Percentiles rank a stretch among this genome's conserved stretches.
These are phyloP conservation scores for Aphidius ervi DNA, from an alignment of 1,140 invertebrate genomes.

Conservation along the genomic window DNA sequence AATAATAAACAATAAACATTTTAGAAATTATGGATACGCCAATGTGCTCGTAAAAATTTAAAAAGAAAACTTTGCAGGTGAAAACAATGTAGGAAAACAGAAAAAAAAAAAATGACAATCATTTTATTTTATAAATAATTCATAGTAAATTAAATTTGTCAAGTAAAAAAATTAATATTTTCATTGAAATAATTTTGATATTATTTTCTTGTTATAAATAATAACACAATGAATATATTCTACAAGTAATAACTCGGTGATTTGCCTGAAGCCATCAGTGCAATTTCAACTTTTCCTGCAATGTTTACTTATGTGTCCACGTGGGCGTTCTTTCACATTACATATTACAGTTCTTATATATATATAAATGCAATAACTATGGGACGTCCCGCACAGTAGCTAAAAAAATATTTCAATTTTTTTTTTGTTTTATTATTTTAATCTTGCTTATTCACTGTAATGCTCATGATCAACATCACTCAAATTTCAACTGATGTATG, in stretches of 20 bases:
- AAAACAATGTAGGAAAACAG: too few species aligned
- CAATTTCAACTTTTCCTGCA: conserved; percentile 21
- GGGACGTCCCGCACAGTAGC: conserved; percentile 22
- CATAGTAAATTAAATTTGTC: too few species aligned
- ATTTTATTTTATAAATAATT: too few species aligned
- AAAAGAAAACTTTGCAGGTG: too few species aligned
- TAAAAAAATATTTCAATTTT: too few species aligned
- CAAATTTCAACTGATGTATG: conserved; percentile 13
- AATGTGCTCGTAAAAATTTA: too few species aligned
- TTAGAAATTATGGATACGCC: too few species aligned
- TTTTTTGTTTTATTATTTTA: neutral
- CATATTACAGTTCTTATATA: conserved; percentile 14
- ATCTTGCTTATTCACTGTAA: neutral
- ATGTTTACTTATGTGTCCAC: conserved; percentile 21
- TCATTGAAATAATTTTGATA: neutral
- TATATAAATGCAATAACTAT: conserved; percentile 21
- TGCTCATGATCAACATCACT: neutral
- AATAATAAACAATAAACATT: too few species aligned
- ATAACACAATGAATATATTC: too few species aligned
- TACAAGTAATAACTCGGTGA: too few species aligned
- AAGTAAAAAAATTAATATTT: too few species aligned
- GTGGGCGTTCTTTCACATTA: conserved; percentile 21
- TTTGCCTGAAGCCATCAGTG: conserved; percentile 16
- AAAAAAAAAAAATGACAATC: too few species aligned
- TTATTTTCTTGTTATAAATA: neutral